Evolutionary conservation across 2,113 vertebrate species (phyloP).

Genomic region (Dendrocopos noguchii): DNA sequence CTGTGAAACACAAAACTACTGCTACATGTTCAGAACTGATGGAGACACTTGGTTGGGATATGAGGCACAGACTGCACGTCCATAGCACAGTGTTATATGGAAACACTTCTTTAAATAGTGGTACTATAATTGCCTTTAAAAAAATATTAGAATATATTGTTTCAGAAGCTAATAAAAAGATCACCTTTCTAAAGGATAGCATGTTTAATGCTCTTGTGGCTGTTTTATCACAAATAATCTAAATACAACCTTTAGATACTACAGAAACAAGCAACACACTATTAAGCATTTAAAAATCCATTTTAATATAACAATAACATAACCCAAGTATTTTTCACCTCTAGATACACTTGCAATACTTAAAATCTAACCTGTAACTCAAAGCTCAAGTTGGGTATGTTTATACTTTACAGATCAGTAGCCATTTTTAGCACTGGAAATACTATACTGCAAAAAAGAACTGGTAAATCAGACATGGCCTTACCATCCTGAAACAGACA

Average conservation of each 20-base stretch:
- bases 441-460: not conserved
- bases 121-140: not conserved
- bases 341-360: not conserved
- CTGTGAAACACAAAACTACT: not conserved
- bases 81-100: not conserved
- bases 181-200: not conserved
- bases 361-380: not conserved
- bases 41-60: not conserved
- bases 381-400: not conserved
- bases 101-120: not conserved
- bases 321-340: not conserved
- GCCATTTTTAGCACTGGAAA: slow-evolving; percentile 60
- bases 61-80: not conserved
- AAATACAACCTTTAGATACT: not conserved
- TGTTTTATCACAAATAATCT: not conserved
- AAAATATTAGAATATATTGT: not conserved
- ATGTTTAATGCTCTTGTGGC: not conserved
- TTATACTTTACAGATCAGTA: not conserved
- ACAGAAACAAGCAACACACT: not conserved
- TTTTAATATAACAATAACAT: not conserved
- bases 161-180: not conserved
- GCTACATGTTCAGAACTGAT: not conserved
- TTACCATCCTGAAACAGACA: slow-evolving; percentile 97
- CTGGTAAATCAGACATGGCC: slow-evolving; percentile 30
- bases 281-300: not conserved